A percentile compares a stretch with the other conserved stretches of the same genome.
phyloP scores from a whole-genome alignment of 1,140 invertebrate genomes.

The Drosophila gunungcola region DNA sequence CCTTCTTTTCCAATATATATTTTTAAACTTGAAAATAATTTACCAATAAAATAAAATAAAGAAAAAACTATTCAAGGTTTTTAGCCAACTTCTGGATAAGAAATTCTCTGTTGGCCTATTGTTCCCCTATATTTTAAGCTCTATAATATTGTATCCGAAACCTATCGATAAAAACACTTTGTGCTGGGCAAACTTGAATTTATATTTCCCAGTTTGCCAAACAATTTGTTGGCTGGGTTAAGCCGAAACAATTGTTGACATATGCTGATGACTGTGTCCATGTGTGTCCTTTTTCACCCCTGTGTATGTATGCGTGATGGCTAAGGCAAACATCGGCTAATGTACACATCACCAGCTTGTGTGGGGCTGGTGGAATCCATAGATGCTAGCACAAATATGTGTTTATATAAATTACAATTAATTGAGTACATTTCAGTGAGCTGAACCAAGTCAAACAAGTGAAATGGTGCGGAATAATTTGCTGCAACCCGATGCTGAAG shows the following conservation, averaged over 20 bases:
- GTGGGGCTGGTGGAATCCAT: background rate
- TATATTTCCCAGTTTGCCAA: conserved; percentile 9
- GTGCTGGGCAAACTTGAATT: conserved; percentile 6
- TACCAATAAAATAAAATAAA: too few relatives aligned
- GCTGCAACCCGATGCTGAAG: conserved; percentile 21
- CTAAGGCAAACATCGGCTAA: conserved; percentile 15
- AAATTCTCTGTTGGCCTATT: too few relatives aligned
- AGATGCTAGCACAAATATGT: conserved; percentile 20
- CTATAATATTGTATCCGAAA: background rate
- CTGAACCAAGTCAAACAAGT: conserved; percentile 46
- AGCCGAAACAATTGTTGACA: conserved; percentile 51
- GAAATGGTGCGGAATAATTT: conserved; percentile 76
- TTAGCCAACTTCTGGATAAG: too few relatives aligned
- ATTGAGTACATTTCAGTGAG: conserved; percentile 56
- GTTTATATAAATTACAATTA: conserved; percentile 74
- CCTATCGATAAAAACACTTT: background rate
- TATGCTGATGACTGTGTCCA: conserved; percentile 43
- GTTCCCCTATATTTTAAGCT: too few relatives aligned
- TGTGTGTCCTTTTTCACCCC: conserved; percentile 11
- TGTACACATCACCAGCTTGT: background rate
- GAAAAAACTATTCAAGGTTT: too few relatives aligned
- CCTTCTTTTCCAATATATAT: too few relatives aligned
- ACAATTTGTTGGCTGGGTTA: conserved; percentile 31
- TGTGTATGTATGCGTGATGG: conserved; percentile 5
- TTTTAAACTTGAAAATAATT: too few relatives aligned